Conservation (phyloP, 2,113 vertebrate species). For the Colinus virginianus region DNA sequence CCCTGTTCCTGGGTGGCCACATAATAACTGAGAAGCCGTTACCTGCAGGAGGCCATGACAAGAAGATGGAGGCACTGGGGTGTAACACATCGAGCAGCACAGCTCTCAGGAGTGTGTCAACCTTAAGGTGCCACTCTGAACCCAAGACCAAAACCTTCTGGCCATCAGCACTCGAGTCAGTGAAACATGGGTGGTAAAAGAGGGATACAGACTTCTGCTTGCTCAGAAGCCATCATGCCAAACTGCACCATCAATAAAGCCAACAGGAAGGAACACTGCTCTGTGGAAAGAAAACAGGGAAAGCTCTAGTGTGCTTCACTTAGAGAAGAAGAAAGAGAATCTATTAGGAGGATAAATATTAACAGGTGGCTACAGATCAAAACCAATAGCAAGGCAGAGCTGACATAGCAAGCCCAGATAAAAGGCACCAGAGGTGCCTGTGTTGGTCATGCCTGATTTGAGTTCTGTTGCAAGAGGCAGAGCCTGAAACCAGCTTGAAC, state of each 20-base stretch:
- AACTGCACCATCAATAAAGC: neutral
- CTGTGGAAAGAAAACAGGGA: rapidly evolving
- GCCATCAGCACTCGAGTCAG: neutral
- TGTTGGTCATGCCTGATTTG: neutral
- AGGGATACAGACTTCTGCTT: neutral
- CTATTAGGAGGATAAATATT: conserved; percentile 12
- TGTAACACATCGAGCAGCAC: neutral
- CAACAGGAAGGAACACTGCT: neutral
- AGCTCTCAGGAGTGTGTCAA: neutral
- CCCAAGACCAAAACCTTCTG: neutral
- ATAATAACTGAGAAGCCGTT: neutral
- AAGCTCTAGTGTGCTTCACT: neutral
- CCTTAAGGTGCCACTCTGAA: neutral
- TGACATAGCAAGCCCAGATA: neutral
- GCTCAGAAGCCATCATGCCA: conserved; percentile 7
- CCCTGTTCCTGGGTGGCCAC: neutral
- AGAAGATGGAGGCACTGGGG: neutral
- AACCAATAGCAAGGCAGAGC: neutral
- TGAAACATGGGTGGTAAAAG: neutral
- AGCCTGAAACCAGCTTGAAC: neutral
- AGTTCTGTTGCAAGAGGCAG: neutral
- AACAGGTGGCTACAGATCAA: neutral
- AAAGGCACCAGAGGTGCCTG: neutral
- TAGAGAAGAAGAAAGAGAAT: neutral
- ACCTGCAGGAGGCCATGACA: neutral